Evolutionary conservation across 2,888 invertebrate genomes (phyloP), one percentile per base, ranked within the genome.

Genomic region (Troides aeacus): DNA sequence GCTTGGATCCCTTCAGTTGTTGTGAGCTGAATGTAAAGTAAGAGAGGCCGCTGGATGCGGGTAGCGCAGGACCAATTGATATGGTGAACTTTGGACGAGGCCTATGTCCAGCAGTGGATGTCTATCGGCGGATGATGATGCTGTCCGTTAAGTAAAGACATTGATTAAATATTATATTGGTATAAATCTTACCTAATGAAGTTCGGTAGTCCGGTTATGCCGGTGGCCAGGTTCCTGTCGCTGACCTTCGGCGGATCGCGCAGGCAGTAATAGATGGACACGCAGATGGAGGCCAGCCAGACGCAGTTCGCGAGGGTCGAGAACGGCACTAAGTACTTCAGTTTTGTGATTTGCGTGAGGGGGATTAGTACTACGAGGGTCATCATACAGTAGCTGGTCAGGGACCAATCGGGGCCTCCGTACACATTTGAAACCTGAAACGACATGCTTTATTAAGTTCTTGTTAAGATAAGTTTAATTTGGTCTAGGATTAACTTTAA

Each of bases 301-400:
- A 97, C 95, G 23, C 96, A 78, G 84, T 99, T 99, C 64, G 99
- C 99, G 46, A 97, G 82, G 60, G 96, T 94, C 0, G 99, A 98
- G 87, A 98, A 97, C 0, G 98, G 97, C 12, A 99, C 97, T 73
- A 99, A 88, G 80, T 95, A 95, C 81, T 96, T 97, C 0, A 99
- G 93, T 77, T 96, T 95, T 24, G 97, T 93, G 74, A 97, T 95
- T 83, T 96, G 96, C 6, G 95, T 95, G 30, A 97, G 90, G 0
- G 96, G 89, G 1, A 97, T 81, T 39, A 97, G 88, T 0, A 96
- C 95, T 2, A 96, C 85, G 17, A 96, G 87, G 0, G 96, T 89
- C 18, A 96, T 81, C 0, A 94, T 90, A 77, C 96, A 95, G 85
- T 95, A 96, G 23, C 94, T 83, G 1, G 94, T 92, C 0, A 94